These are phyloP conservation scores for Mus spicilegus DNA, from an alignment of 2,113 vertebrate species.

Conservation along the genomic window DNA sequence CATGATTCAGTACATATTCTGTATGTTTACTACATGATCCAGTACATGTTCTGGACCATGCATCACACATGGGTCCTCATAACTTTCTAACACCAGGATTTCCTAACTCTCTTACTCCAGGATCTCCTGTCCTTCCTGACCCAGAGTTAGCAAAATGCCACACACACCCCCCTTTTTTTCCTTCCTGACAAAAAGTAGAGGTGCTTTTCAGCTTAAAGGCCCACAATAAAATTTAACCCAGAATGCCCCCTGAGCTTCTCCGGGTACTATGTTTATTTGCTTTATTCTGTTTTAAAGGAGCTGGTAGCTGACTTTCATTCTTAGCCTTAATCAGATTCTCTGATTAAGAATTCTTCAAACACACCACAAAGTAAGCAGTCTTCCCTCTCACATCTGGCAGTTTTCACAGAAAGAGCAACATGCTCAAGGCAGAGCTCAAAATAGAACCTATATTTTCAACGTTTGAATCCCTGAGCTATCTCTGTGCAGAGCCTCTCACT, in stretches of 20 bases:
- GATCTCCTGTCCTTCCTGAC: slow-evolving; percentile 7
- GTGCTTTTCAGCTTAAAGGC: neutral
- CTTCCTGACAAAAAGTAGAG: neutral
- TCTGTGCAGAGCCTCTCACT: neutral
- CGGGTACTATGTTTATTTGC: slow-evolving; percentile 18
- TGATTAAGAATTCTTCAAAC: slow-evolving; percentile 73
- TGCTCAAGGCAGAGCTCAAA: slow-evolving; percentile 74
- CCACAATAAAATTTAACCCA: slow-evolving; percentile 49
- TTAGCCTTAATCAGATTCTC: slow-evolving; percentile 68
- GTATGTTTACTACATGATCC: too few species aligned
- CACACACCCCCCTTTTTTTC: neutral
- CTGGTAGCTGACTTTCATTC: slow-evolving; percentile 52
- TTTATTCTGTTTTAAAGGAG: slow-evolving; percentile 67
- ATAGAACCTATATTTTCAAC: slow-evolving; percentile 69
- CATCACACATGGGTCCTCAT: neutral
- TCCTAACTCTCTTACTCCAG: neutral
- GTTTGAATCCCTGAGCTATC: slow-evolving; percentile 67
- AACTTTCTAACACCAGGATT: neutral
- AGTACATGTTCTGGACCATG: neutral
- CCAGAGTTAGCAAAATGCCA: neutral
- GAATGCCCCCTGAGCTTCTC: slow-evolving; percentile 34
- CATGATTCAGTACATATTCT: neutral
- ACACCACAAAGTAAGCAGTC: slow-evolving; percentile 65
- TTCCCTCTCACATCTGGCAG: slow-evolving; percentile 75
- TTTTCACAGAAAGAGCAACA: slow-evolving; percentile 72